Conservation (phyloP, 30 jellyfish, hydroid and myxozoan species). For the Cassiopea andromeda region DNA sequence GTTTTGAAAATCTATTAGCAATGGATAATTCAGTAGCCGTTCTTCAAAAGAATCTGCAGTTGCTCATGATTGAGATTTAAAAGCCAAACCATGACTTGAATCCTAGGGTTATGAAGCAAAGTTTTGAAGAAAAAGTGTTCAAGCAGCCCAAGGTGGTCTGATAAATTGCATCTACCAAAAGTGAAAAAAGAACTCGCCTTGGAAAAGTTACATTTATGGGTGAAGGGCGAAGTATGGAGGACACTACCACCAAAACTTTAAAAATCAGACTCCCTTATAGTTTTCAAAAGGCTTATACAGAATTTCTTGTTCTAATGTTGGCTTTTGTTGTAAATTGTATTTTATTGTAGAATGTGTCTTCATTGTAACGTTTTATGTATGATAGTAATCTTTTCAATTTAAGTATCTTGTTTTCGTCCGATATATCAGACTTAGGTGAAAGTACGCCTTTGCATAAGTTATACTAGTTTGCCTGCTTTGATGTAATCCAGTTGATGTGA, state of each 20-base stretch:
- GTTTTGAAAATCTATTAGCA: neutral
- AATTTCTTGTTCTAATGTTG: neutral
- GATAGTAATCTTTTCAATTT: too few relatives aligned
- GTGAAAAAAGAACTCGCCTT: neutral
- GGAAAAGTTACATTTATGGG: neutral
- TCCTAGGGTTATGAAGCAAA: slow-evolving; percentile 14
- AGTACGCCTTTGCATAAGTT: too few relatives aligned
- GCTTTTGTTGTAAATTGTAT: neutral
- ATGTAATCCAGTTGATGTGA: too few relatives aligned
- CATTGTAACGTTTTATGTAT: neutral
- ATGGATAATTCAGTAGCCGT: slow-evolving; percentile 3
- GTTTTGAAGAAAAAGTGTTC: neutral
- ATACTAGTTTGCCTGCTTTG: too few relatives aligned
- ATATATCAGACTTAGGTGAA: too few relatives aligned
- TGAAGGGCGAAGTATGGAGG: neutral
- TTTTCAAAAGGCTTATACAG: neutral
- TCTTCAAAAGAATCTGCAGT: slow-evolving; percentile 41
- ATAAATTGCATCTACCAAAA: neutral
- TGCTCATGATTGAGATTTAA: slow-evolving; percentile 36
- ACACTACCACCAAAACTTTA: neutral
- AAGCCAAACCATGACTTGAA: slow-evolving; percentile 9
- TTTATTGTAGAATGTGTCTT: neutral
- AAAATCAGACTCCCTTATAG: neutral
- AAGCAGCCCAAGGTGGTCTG: slow-evolving; percentile 3
- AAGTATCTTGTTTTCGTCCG: too few relatives aligned